phyloP scores from a whole-genome alignment of 2,888 invertebrate species.

The Drosophila stalkeri region DNA sequence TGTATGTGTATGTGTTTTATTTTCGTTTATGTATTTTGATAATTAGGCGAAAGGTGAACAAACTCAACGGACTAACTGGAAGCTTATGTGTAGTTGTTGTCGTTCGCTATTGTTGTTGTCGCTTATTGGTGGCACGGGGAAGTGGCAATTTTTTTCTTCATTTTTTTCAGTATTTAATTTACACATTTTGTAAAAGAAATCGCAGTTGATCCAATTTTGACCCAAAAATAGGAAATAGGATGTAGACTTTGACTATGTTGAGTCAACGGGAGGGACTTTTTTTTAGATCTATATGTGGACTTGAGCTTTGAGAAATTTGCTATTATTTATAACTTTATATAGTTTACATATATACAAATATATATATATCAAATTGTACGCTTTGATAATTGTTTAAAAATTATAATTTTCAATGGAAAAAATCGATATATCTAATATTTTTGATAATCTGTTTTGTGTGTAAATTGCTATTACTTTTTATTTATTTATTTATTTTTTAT shows the following conservation, averaged over 20 bases:
- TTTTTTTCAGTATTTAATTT: slow-evolving; percentile 54
- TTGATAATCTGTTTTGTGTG: no score
- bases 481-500: no score
- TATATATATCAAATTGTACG: not conserved
- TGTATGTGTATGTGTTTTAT: slow-evolving; percentile 28
- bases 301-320: no score
- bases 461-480: not conserved
- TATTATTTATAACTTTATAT: not conserved
- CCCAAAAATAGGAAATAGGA: not conserved
- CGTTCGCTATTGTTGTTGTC: slow-evolving; percentile 1
- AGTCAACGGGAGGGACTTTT: no score
- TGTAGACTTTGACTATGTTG: not conserved
- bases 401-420: not conserved
- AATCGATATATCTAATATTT: no score
- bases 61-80: slow-evolving; percentile 61
- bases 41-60: slow-evolving; percentile 81
- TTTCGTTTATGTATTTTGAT: slow-evolving; percentile 77
- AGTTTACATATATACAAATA: not conserved
- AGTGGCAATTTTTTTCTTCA: slow-evolving; percentile 25
- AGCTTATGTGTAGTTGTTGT: slow-evolving; percentile 45
- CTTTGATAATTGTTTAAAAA: not conserved
- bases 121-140: slow-evolving; percentile 45
- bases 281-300: not conserved
- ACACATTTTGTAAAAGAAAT: slow-evolving; percentile 76
- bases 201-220: slow-evolving; percentile 39